Evolutionary conservation across 1,140 invertebrate genomes (phyloP).

Genomic region (Temnothorax nylanderi): DNA sequence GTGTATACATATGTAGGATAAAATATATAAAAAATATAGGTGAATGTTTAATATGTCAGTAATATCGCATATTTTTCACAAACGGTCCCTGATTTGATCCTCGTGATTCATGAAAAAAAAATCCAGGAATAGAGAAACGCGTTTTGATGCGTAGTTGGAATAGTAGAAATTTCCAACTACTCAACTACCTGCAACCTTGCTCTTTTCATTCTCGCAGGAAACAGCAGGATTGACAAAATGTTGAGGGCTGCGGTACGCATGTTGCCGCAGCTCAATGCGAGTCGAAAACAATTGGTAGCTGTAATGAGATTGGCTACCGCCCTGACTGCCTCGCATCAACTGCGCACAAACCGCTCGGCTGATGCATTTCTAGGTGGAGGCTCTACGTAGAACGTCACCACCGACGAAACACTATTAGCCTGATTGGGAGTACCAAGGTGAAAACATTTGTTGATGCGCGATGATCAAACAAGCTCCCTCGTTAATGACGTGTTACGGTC

Average conservation of each 20-base stretch:
- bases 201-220: constrained; percentile 63
- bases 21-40: neutral
- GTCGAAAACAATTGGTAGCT: constrained; percentile 65
- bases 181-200: neutral
- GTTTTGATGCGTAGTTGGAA: neutral
- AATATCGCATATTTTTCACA: neutral
- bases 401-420: constrained; percentile 62
- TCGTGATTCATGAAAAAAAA: neutral
- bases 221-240: constrained; percentile 57
- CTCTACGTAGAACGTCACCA: constrained; percentile 19
- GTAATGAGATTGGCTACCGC: constrained; percentile 65
- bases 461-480: constrained; percentile 40
- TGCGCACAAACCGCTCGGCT: neutral
- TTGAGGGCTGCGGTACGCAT: constrained; percentile 37
- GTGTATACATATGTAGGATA: no score
- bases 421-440: constrained; percentile 42
- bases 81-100: neutral
- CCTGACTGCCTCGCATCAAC: neutral
- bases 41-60: neutral
- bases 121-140: neutral
- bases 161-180: constrained; percentile 40
- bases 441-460: constrained; percentile 47
- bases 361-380: constrained; percentile 42
- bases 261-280: constrained; percentile 52
- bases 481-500: constrained; percentile 41